Conservation (phyloP, 2,888 invertebrate genomes). For the Hoplodrina ambigua region DNA sequence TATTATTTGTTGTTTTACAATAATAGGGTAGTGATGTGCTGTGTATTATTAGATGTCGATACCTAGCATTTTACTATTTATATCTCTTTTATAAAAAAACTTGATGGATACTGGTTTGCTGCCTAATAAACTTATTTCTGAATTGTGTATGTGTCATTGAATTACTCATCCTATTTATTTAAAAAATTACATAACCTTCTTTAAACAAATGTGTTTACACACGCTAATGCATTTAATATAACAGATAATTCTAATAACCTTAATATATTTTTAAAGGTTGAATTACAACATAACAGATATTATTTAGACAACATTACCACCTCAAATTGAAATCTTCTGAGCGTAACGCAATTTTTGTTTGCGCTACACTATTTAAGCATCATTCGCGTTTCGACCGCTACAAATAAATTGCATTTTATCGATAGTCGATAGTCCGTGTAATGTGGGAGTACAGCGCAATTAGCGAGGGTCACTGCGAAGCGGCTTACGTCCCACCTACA, state of each 20-base stretch:
- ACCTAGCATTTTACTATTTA: conserved; percentile 19
- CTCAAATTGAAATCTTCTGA: conserved; percentile 42
- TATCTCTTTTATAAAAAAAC: neutral
- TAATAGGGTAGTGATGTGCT: conserved; percentile 68
- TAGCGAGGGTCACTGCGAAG: conserved; percentile 83
- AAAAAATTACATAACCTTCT: neutral
- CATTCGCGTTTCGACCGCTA: conserved; percentile 46
- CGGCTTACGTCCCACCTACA: conserved; percentile 87
- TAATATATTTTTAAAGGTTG: too few species aligned
- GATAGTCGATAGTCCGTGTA: conserved; percentile 73
- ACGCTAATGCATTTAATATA: too few species aligned
- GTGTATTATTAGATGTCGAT: conserved; percentile 35
- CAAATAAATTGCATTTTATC: conserved; percentile 69
- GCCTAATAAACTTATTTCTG: neutral
- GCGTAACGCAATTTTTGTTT: conserved; percentile 43
- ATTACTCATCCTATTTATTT: neutral
- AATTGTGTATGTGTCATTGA: neutral
- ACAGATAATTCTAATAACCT: too few species aligned
- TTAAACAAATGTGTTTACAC: too few species aligned
- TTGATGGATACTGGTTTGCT: neutral
- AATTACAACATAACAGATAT: neutral
- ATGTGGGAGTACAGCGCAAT: conserved; percentile 70
- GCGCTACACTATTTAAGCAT: conserved; percentile 53
- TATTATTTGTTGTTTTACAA: conserved; percentile 76
- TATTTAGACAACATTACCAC: conserved; percentile 9